phyloP scores from a whole-genome alignment of 2,113 vertebrate species.

The Stegostoma tigrinum region DNA sequence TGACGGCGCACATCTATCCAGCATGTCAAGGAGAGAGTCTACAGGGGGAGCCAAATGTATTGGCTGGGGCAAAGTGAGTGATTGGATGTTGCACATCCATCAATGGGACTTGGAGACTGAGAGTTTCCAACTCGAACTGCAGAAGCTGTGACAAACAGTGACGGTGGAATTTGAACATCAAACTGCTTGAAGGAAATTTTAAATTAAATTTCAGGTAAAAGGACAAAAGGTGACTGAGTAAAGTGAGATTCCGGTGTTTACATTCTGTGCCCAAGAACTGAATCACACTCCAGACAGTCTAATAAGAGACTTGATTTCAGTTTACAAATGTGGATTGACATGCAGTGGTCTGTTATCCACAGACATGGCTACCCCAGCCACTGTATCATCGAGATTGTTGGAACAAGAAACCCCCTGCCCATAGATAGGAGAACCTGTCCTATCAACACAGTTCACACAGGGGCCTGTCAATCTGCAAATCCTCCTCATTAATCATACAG shows the following conservation, averaged over 20 bases:
- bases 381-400: no score
- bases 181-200: background rate
- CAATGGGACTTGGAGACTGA: background rate
- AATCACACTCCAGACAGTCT: background rate
- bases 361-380: no score
- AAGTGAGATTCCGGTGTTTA: background rate
- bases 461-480: background rate
- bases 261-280: no score
- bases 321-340: background rate
- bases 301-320: background rate
- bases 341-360: no score
- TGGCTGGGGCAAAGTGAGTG: background rate
- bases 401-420: background rate
- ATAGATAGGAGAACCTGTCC: background rate
- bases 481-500: background rate
- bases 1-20: no score
- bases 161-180: background rate
- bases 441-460: background rate
- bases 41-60: background rate
- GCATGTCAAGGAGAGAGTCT: no score
- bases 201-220: background rate
- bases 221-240: background rate
- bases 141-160: no score
- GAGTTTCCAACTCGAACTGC: background rate
- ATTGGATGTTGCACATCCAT: background rate